These are phyloP conservation scores for Apteryx mantelli DNA, from an alignment of 2,113 vertebrate genomes.

Conservation along the genomic window DNA sequence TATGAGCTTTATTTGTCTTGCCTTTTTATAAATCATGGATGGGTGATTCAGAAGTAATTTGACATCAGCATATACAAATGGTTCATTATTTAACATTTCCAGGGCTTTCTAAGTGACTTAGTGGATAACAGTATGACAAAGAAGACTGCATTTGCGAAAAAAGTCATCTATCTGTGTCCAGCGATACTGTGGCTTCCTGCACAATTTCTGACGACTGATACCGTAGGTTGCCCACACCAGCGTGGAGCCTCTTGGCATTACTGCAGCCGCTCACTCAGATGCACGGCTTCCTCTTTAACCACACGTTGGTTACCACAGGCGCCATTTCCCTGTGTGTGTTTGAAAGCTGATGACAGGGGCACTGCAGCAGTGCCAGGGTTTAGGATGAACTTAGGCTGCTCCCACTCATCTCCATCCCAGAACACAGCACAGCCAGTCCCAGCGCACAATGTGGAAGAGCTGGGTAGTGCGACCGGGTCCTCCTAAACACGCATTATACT, in stretches of 20 bases:
- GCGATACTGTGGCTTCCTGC: too few relatives aligned
- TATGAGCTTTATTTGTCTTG: accelerated
- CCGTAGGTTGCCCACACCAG: too few relatives aligned
- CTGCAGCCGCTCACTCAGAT: neutral
- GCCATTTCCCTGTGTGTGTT: too few relatives aligned
- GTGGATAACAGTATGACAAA: accelerated
- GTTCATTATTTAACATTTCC: accelerated
- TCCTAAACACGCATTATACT: too few relatives aligned
- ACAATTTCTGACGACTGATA: neutral
- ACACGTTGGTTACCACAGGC: neutral
- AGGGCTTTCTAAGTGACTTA: neutral
- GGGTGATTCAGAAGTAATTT: neutral
- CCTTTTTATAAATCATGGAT: neutral
- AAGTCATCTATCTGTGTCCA: neutral
- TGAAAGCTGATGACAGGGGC: accelerated
- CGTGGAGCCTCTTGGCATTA: neutral
- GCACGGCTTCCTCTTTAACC: neutral
- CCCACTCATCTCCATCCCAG: too few relatives aligned
- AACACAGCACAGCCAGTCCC: too few relatives aligned
- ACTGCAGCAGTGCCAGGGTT: too few relatives aligned
- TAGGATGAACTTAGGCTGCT: accelerated
- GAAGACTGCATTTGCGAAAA: neutral
- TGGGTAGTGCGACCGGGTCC: too few relatives aligned
- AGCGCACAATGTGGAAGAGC: too few relatives aligned
- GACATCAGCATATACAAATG: too few relatives aligned